A percentile compares a stretch with the other conserved stretches of the same genome.
phyloP scores from a whole-genome alignment of 1,140 invertebrate species.

The Atta texana region DNA sequence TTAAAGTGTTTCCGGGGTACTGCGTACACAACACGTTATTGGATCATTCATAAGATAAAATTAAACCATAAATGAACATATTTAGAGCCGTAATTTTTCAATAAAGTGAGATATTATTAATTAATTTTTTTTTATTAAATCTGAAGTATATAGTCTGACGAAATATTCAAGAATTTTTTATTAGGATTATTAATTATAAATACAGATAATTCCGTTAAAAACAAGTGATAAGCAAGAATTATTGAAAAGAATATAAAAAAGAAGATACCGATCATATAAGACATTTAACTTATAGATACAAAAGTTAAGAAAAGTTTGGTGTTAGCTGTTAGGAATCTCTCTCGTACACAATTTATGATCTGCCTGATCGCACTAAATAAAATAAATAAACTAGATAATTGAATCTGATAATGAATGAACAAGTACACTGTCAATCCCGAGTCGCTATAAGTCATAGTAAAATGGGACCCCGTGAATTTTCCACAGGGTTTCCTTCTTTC shows the following conservation, averaged over 20 bases:
- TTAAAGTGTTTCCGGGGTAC: conserved; percentile 34
- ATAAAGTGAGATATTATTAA: neutral
- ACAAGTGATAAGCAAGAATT: conserved; percentile 30
- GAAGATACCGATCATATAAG: conserved; percentile 58
- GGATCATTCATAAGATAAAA: conserved; percentile 30
- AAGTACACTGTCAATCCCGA: conserved; percentile 2
- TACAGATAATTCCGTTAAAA: conserved; percentile 3
- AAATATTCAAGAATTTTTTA: conserved; percentile 23
- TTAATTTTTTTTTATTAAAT: neutral
- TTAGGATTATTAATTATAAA: conserved; percentile 25
- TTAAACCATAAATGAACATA: neutral
- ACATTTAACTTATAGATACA: conserved; percentile 77
- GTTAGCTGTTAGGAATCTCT: conserved; percentile 75
- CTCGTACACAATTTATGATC: conserved; percentile 66
- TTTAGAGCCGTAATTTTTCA: neutral
- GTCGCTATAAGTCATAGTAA: conserved; percentile 14
- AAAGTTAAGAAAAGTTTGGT: conserved; percentile 80
- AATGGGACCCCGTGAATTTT: conserved; percentile 6
- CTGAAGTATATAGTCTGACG: neutral
- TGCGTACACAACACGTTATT: conserved; percentile 60
- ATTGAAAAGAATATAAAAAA: conserved; percentile 10
- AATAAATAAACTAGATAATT: conserved; percentile 47
- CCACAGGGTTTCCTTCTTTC: conserved; percentile 10
- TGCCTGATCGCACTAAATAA: conserved; percentile 52
- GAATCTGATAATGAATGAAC: conserved; percentile 21